Evolutionary conservation across 2,797 vertebrate genomes (phyloP), one percentile per base, ranked within the genome.

Genomic region (Channa striata): DNA sequence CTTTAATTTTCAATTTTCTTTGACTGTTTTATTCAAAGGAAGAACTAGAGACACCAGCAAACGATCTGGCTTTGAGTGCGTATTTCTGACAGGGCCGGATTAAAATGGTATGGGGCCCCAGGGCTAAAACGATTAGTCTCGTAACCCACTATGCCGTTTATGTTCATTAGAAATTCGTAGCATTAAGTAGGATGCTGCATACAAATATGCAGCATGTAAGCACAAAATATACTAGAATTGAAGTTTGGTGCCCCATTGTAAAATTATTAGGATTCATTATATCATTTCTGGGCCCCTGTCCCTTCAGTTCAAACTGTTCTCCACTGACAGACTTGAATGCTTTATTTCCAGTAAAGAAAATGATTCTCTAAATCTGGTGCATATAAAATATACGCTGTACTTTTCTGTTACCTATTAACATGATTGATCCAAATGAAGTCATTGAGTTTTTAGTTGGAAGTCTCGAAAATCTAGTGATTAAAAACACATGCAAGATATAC

Each of bases 11-110:
- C n/a, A n/a, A n/a, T n/a, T n/a, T n/a, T 33, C 25, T 79, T 59
- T 73, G 48, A 51, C 36, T 43, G 6, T 34, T 50, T 49, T 36
- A 36, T 13, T 54, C 21, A 58, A 62, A 70, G 44, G 25, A 17
- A n/a, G 4, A 30, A 30, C 25, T 17, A 64, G 20, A 19, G n/a
- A 58, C 30, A 11, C 62, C 63, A 47, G 10, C 46, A 40, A 53
- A 59, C 37, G 25, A 46, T 47, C 14, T 30, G 17, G 1, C 7
- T 23, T 42, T 72, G 16, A 25, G 43, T 43, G 8, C 9, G 49
- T 11, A 16, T 9, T 9, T 64, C 21, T 47, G 30, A 23, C 20
- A 37, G 43, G n/a, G n/a, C 21, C 7, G 17, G 30, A 59, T 48
- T 47, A 13, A 63, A 39, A 0, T 0, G 6, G 11, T 14, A 5